Conservation (phyloP, 2,113 vertebrate genomes). For the Geococcyx californianus region DNA sequence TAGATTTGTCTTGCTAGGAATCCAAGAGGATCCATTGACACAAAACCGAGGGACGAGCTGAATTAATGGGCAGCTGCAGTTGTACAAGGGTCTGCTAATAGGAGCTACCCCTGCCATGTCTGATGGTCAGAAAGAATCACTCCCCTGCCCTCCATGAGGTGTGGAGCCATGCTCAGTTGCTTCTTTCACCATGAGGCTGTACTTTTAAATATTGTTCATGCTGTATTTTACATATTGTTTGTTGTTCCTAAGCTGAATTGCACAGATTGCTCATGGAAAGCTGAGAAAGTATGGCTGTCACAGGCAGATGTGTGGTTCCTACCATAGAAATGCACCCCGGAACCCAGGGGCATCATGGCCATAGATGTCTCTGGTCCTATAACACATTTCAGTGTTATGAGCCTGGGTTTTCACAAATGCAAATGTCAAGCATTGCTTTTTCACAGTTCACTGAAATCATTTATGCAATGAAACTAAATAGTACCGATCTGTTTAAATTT, state of each 20-base stretch:
- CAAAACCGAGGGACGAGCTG: fast-evolving
- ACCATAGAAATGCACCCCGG: not conserved
- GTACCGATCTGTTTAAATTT: conserved; percentile 10
- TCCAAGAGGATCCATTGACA: not conserved
- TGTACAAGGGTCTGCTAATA: not conserved
- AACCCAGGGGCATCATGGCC: not conserved
- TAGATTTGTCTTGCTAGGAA: not conserved
- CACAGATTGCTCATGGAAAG: not conserved
- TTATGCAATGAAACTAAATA: not conserved
- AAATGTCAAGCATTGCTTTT: not conserved
- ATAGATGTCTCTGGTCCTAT: not conserved
- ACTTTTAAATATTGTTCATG: not conserved
- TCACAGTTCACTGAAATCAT: not conserved
- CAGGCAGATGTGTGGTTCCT: not conserved
- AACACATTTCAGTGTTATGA: not conserved
- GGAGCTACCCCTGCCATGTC: not conserved
- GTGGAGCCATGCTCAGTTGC: fast-evolving
- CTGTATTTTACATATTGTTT: not conserved
- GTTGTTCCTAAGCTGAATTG: not conserved
- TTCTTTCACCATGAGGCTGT: not conserved
- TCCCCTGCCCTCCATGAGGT: not conserved
- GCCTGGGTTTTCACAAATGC: not conserved
- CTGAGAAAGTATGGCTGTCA: not conserved
- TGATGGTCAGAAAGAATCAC: not conserved
- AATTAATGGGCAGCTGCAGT: not conserved